Evolutionary conservation across 2,888 invertebrate genomes (phyloP), one percentile per base, ranked within the genome.

Genomic region (Teleiodes luculella): DNA sequence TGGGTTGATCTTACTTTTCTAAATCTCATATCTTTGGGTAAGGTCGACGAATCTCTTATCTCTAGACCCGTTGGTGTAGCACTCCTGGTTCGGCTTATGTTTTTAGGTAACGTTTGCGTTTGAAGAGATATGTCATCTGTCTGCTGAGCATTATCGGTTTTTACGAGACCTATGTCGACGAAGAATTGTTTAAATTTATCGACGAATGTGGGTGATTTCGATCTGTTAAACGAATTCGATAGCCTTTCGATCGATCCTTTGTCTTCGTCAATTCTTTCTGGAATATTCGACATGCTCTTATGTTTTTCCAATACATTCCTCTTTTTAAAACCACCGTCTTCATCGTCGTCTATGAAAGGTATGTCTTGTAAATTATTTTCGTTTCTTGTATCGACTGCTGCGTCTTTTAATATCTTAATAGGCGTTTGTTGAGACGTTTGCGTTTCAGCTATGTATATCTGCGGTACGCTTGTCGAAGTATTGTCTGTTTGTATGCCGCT

Each of bases 401-500:
- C 89, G 60, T 89, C 89, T 65, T 84, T 88, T 2, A 83, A 63
- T 46, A 84, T 80, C 60, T 78, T 84, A 0, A 71, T 54, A 0
- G 59, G 59, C 2, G 70, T 66, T 2, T 65, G 56, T 33, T 66
- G 58, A 1, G 67, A 66, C 0, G 69, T 33, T 8, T 71, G 73
- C 0, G 75, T 56, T 39, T 86, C 86, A 0, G 74, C 67, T 7
- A 87, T 60, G 55, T 79, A 87, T 67, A 89, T 87, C 54, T 88
- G 87, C 0, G 87, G 88, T 3, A 86, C 87, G 50, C 86, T 88
- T 0, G 86, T 87, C 47, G 86, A 87, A 0, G 85, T 83, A n/a
- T 88, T 88, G 62, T 89, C 89, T 0, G 89, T 89, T 59, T 89
- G 89, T 52, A 89, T 89, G 0, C 89, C 89, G 52, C 88, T 88